Base-by-base conservation (phyloP, 1,140 invertebrate species). In the Procambarus virginalis region DNA sequence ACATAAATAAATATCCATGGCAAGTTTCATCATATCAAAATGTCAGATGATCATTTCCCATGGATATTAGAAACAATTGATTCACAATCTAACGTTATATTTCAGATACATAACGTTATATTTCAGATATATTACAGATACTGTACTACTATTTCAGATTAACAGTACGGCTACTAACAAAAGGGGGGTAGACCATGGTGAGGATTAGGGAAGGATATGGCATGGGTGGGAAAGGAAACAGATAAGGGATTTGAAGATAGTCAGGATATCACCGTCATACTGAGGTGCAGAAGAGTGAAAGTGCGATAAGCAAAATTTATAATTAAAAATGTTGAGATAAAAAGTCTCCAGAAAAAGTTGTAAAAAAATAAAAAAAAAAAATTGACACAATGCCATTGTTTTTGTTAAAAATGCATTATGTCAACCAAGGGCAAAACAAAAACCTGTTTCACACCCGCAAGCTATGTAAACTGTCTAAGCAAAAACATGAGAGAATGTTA, bases 401-500 rank as follows among this genome's bases (percentile, higher is more conserved):
- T 77, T 1, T 2, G 75, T 22, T 77, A 6, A 77, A 48, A 79
- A 49, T 79, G 34, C 34, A 34, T 34, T 34, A 34, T 34, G 48
- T 46, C 51, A 85, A 46, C 17, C 45, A 12, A 76, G 70, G 76
- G 4, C 76, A 22, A 76, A 48, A 75, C 3, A 64, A 20, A 20
- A 64, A 64, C 12, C 0, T 64, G 8, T 55, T 49, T 60, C 82
- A 84, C 70, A 85, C 49, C n/a, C 48, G 76, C n/a, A 85, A 85
- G 83, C 83, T 17, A 73, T 34, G 34, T 34, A 34, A 12, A 68
- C 14, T 48, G 51, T 77, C 58, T 84, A 84, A 73, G 45, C 46
- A 76, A 80, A 79, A 84, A 78, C 22, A 64, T 49, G n/a, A 84
- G 76, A 78, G 64, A 73, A 80, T 48, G 73, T 78, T 86, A 86